Evolutionary conservation across 2,888 invertebrate genomes (phyloP).

Genomic region (Lycocerus yunnanus): DNA sequence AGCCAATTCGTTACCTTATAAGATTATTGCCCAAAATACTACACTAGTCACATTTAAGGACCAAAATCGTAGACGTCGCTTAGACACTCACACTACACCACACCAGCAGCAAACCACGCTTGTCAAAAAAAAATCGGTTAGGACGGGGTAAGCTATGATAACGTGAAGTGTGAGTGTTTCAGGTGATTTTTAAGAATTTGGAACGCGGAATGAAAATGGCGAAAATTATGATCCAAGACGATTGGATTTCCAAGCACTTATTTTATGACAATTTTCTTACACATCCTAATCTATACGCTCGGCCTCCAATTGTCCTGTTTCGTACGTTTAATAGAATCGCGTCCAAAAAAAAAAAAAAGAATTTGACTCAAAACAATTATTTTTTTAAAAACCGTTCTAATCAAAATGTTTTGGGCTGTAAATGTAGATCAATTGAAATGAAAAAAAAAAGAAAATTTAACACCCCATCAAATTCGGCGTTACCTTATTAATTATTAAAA

Average conservation of each 20-base stretch:
- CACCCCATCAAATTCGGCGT: constrained; percentile 20
- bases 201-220: not conserved
- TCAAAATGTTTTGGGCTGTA: constrained; percentile 27
- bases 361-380: not conserved
- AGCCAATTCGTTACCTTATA: constrained; percentile 32
- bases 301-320: not conserved
- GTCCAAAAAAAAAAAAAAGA: not conserved
- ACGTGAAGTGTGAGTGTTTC: not conserved
- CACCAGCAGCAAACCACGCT: not conserved
- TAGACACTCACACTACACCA: not conserved
- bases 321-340: not conserved
- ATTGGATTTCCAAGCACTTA: not conserved
- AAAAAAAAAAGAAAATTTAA: constrained; percentile 5
- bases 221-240: not conserved
- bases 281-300: not conserved
- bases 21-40: not conserved
- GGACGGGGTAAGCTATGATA: not conserved
- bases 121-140: not conserved
- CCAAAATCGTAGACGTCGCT: not conserved
- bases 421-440: constrained; percentile 18
- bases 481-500: constrained; percentile 13
- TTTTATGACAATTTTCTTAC: not conserved
- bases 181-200: not conserved
- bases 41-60: not conserved
- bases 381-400: constrained; percentile 6